Base-by-base conservation (phyloP, 2,113 vertebrate species). In the Atherinomorus stipes region DNA sequence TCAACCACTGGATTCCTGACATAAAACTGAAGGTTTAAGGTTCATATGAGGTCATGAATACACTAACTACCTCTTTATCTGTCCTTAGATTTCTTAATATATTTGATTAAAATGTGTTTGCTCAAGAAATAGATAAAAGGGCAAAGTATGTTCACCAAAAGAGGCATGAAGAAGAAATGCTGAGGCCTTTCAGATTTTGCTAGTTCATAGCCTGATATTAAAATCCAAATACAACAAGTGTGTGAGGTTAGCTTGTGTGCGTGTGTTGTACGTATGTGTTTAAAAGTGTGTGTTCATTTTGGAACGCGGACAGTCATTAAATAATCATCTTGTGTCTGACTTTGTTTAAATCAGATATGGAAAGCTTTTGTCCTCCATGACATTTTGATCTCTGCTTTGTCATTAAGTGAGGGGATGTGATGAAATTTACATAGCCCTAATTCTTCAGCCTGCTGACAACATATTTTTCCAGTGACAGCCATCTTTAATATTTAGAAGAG, bases 401-500 rank as follows among this genome's bases (percentile, higher is more conserved):
- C 86, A 90, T 90, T 91, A 89, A 86, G 70, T 80, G 70, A 76
- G 64, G 56, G 78, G 78, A 88, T 89, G 86, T 89, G 88, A 91
- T 92, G 78, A 91, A 91, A 93, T 91, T 91, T 90, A 88, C 90
- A 89, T 91, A 88, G 71, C 79, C 82, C 84, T 89, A 91, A 91
- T 89, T 91, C 87, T 78, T 85, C 81, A 88, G 83, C 86, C 80
- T 91, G 89, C 92, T 93, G 91, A 93, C 91, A 90, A 90, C 89
- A 93, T 91, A 89, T 90, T 93, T 90, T 91, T 84, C 60, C 80
- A 72, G 86, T 91, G 91, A 93, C 87, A 91, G 88, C 88, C 90
- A 87, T 93, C 90, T 94, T 92, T 92, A 94, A 94, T 92, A 94
- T 94, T 93, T 94, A 93, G 92, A 90, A 88, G 90, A 90, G 71